A percentile compares a stretch with the other conserved stretches of the same genome.
phyloP scores from a whole-genome alignment of 2,888 invertebrate genomes.

The Liopterus haemorrhoidalis region DNA sequence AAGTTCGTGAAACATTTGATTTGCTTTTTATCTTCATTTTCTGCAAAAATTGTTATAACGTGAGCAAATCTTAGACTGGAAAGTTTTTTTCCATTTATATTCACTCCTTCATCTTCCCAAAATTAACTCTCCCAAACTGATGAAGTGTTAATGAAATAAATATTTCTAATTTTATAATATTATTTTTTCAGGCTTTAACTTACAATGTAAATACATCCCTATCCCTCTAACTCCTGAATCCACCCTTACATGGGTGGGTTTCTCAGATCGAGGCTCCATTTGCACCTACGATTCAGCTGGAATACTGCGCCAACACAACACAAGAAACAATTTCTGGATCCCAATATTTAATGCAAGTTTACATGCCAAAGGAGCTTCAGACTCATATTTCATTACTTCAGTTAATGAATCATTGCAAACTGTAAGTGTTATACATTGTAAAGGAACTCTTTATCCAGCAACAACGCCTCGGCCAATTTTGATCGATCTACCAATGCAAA shows the following conservation, averaged over 20 bases:
- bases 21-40: too few relatives aligned
- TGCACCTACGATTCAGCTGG: slow-evolving; percentile 72
- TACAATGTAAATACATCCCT: slow-evolving; percentile 48
- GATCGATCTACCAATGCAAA: slow-evolving; percentile 65
- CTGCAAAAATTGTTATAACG: too few relatives aligned
- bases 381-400: slow-evolving; percentile 71
- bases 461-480: slow-evolving; percentile 82
- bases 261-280: slow-evolving; percentile 76
- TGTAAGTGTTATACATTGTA: slow-evolving; percentile 78
- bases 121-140: too few relatives aligned
- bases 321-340: too few relatives aligned
- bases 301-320: too few relatives aligned
- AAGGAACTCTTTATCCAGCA: slow-evolving; percentile 81
- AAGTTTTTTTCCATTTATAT: too few relatives aligned
- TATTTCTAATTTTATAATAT: too few relatives aligned
- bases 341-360: slow-evolving; percentile 34
- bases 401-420: slow-evolving; percentile 72
- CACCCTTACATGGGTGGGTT: slow-evolving; percentile 70
- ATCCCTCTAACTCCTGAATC: slow-evolving; percentile 63
- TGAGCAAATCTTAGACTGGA: too few relatives aligned
- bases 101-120: too few relatives aligned
- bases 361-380: slow-evolving; percentile 60
- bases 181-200: too few relatives aligned
- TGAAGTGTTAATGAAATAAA: too few relatives aligned
- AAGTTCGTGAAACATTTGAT: too few relatives aligned